These are phyloP conservation scores for Onychostoma macrolepis DNA, from an alignment of 2,113 vertebrate species.

Conservation along the genomic window DNA sequence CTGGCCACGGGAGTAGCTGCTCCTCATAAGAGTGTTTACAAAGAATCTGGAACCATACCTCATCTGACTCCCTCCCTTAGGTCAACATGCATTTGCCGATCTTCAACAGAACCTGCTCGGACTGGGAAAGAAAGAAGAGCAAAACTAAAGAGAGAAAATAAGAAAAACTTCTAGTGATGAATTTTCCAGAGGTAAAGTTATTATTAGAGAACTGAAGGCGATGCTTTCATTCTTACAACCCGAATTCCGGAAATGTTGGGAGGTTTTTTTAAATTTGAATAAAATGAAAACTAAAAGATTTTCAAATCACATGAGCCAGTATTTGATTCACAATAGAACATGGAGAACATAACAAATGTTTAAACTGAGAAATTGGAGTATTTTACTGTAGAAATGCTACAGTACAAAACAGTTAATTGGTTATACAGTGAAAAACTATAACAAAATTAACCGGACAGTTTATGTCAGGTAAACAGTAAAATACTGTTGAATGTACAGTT, in stretches of 20 bases:
- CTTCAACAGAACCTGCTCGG: not conserved
- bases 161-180: not conserved
- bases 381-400: no score
- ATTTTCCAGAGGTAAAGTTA: not conserved
- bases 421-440: not conserved
- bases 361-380: no score
- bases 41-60: conserved; percentile 44
- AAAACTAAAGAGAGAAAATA: not conserved
- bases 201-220: no score
- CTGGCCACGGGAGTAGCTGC: conserved; percentile 25
- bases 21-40: conserved; percentile 56
- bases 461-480: not conserved
- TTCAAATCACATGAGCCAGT: no score
- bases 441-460: not conserved
- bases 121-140: not conserved
- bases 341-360: no score
- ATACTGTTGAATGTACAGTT: not conserved
- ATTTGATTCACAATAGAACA: no score
- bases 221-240: no score
- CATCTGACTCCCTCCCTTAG: conserved; percentile 39
- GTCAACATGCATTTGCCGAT: conserved; percentile 24
- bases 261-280: no score
- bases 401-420: no score
- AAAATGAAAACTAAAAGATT: no score
- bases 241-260: no score